Conservation (phyloP, 2,113 vertebrate species). For the Pelvicachromis taeniatus region DNA sequence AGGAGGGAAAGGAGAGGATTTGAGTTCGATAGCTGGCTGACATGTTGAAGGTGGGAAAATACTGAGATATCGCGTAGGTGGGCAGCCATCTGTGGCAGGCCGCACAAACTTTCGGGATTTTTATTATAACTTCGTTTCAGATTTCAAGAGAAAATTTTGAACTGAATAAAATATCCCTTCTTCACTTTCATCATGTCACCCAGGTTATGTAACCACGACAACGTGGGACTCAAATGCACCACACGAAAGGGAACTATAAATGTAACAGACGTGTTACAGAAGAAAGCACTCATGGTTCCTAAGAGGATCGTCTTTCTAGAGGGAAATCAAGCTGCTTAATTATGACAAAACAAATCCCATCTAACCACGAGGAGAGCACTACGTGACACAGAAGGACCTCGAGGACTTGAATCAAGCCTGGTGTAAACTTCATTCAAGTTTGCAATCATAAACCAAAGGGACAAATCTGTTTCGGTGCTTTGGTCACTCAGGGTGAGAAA, state of each 20-base stretch:
- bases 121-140: rapidly evolving
- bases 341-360: neutral
- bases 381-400: neutral
- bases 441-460: neutral
- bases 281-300: neutral
- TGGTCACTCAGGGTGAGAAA: conserved; percentile 2
- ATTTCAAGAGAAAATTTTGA: neutral
- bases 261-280: neutral
- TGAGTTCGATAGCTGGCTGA: neutral
- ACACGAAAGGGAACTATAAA: neutral
- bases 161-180: neutral
- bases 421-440: neutral
- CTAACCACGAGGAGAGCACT: neutral
- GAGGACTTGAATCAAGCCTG: neutral
- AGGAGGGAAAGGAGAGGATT: neutral
- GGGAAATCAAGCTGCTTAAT: neutral
- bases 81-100: conserved; percentile 1
- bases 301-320: neutral
- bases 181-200: conserved; percentile 18
- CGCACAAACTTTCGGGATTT: neutral
- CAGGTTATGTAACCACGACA: neutral
- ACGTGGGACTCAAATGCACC: neutral
- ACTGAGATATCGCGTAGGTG: conserved; percentile 5
- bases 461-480: neutral
- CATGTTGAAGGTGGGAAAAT: conserved; percentile 36